phyloP scores from a whole-genome alignment of 2,888 invertebrate species.

The Polyploca ridens region DNA sequence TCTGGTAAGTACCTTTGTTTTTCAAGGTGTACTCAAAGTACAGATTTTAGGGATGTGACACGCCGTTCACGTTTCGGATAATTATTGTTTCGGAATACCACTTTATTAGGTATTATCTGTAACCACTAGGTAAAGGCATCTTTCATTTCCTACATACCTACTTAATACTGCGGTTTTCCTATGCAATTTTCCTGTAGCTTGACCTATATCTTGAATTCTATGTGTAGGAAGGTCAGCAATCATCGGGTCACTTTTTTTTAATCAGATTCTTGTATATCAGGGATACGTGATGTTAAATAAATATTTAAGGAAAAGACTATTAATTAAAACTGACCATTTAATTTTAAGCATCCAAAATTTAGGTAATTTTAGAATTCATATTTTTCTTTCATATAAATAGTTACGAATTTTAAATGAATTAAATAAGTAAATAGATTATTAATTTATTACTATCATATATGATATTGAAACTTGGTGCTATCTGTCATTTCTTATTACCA shows the following conservation, averaged over 20 bases:
- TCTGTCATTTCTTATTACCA: no score
- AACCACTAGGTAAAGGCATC: neutral
- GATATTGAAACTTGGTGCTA: no score
- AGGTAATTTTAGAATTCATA: no score
- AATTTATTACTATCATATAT: no score
- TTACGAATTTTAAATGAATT: no score
- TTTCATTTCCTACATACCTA: neutral
- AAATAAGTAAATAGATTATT: no score
- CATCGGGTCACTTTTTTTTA: neutral
- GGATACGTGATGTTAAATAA: no score
- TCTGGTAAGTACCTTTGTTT: slow-evolving; percentile 23
- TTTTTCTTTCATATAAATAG: no score
- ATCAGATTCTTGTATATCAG: no score
- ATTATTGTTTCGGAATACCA: neutral
- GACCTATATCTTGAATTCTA: neutral
- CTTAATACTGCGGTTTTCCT: neutral
- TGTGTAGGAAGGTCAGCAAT: neutral
- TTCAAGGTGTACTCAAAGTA: slow-evolving; percentile 8
- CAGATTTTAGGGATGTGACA: slow-evolving; percentile 6
- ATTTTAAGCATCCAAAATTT: no score
- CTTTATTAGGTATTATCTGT: neutral
- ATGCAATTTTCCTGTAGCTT: neutral
- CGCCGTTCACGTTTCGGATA: neutral
- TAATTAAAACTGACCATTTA: no score
- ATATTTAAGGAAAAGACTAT: no score